Base-by-base conservation (phyloP, 2,797 vertebrate genomes). In the Liasis olivaceus region DNA sequence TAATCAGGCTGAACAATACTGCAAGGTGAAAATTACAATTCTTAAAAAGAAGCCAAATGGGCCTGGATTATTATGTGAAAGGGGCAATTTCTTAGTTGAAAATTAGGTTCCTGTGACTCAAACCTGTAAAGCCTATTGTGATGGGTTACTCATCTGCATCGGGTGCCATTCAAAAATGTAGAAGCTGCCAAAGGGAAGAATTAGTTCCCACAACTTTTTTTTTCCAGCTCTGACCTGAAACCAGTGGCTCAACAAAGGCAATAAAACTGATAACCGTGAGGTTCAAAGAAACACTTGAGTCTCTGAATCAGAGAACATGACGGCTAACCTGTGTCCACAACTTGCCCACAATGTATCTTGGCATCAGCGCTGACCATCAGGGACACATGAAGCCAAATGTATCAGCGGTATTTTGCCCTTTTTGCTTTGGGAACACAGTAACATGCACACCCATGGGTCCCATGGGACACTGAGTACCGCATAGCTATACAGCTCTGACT, bases 11-110 rank as follows among this genome's bases (percentile, higher is more conserved):
- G 95, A 94, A 95, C 94, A 96, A 96, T 81, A 91, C 85, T 7
- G 62, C 93, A 36, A 91, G 89, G 91, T 91, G 92, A 91, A 94
- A 88, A 94, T 94, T 85, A 91, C 59, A 58, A 94, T 92, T 96
- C 94, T 91, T 94, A 87, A 77, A 92, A 95, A 90, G 94, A 94
- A 95, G 87, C 93, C 93, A 89, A 91, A 93, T 12, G 93, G 91
- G 93, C 91, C 93, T 86, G 92, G 93, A 92, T 93, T 93, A 87
- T 91, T 93, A 94, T 24, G 93, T 26, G 91, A 96, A 81, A 96
- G 95, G 90, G 93, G 95, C 93, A 94, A 92, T 95, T 95, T 96
- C 94, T 95, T 94, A 94, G 92, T 93, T 93, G 88, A 95, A 95
- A 96, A 95, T 91, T 90, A 92, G 92, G 91, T 92, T 94, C 92